phyloP scores from a whole-genome alignment of 2,888 invertebrate species.

The Acanthosepion pharaonis region DNA sequence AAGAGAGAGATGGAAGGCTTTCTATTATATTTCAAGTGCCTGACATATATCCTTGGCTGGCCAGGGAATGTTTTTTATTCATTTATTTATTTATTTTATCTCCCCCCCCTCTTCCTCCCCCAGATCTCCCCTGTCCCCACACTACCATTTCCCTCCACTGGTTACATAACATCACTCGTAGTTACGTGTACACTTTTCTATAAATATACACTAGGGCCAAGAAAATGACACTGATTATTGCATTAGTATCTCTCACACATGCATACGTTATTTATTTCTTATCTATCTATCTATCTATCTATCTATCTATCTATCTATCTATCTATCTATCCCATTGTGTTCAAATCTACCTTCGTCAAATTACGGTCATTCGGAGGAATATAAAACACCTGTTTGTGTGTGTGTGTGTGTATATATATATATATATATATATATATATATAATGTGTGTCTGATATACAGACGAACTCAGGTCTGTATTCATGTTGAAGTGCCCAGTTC shows the following conservation, averaged over 20 bases:
- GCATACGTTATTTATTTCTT: background rate
- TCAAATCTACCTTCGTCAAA: no score
- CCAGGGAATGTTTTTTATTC: no score
- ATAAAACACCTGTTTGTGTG: no score
- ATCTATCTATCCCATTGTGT: background rate
- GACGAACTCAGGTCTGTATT: background rate
- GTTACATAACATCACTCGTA: background rate
- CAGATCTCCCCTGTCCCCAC: no score
- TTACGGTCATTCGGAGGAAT: no score
- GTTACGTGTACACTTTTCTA: background rate
- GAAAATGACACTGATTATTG: background rate
- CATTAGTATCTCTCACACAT: background rate
- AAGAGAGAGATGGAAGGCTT: no score
- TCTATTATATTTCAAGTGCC: no score
- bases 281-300: background rate
- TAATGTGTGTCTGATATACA: background rate
- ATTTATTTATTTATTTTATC: no score
- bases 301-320: background rate
- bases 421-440: constrained; percentile 1
- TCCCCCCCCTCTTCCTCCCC: no score
- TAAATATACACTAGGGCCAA: background rate
- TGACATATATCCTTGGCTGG: no score
- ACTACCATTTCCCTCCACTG: no score
- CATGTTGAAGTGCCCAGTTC: background rate
- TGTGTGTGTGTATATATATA: background rate